Evolutionary conservation across 2,113 vertebrate genomes (phyloP).

Genomic region (Ceyx margarethae): DNA sequence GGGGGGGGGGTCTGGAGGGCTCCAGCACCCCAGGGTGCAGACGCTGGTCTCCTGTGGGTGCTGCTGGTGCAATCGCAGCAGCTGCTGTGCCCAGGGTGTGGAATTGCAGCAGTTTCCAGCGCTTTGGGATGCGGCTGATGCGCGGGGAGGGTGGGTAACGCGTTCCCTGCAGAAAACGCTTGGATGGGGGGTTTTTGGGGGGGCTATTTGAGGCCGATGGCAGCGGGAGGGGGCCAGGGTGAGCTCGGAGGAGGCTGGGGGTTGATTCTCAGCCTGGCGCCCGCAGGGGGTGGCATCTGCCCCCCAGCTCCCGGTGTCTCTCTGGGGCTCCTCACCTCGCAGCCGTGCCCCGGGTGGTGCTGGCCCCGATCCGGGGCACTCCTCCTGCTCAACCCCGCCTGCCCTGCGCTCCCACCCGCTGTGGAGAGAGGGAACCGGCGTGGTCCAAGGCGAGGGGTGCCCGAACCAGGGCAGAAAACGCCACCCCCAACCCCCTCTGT

Average conservation of each 20-base stretch:
- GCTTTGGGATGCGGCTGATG: not conserved
- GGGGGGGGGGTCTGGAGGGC: not conserved
- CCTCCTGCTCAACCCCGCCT: not conserved
- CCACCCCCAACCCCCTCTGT: not conserved
- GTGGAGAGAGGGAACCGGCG: fast-evolving
- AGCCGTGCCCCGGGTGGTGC: not conserved
- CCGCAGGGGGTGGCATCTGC: not conserved
- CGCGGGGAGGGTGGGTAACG: not conserved
- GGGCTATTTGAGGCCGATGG: not conserved
- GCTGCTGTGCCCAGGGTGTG: fast-evolving
- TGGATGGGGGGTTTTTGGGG: not conserved
- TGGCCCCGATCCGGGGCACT: not conserved
- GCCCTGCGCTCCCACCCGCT: not conserved
- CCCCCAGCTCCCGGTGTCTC: not conserved
- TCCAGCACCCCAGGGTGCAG: not conserved
- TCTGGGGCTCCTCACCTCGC: not conserved
- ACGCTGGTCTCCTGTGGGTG: not conserved
- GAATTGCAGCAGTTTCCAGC: not conserved
- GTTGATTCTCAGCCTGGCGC: too few species aligned
- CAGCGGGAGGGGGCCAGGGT: too few species aligned
- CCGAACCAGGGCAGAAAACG: fast-evolving
- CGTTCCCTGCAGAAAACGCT: not conserved
- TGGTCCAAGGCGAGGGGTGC: not conserved
- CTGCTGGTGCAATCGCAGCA: not conserved
- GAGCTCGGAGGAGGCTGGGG: not conserved